Base-by-base conservation (phyloP, 2,797 vertebrate species). In the Neopelma chrysocephalum region DNA sequence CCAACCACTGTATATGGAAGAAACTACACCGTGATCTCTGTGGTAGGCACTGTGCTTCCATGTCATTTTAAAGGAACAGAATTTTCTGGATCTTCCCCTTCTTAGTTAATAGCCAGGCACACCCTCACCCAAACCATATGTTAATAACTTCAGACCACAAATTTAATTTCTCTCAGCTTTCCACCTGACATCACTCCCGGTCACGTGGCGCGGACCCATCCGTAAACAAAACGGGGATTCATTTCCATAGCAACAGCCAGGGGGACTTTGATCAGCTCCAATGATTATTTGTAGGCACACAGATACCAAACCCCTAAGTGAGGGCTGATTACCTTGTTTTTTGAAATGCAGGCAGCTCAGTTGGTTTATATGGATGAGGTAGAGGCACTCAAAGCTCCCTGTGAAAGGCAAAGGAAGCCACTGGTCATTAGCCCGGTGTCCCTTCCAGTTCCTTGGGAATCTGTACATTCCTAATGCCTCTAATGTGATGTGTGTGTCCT, bases 251-350 rank as follows among this genome's bases (percentile, higher is more conserved):
- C 95, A 97, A 98, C 98, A 94, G 97, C 82, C 57, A 96, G 95
- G 96, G 97, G 97, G 97, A 97, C 98, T 98, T 97, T 97, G 97
- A 98, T 98, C 97, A 97, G 98, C 97, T 97, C 94, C 97, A 97
- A 96, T 96, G 97, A 97, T 98, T 97, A 98, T 97, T 98, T 97
- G 97, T 97, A 97, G 97, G 96, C 97, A 97, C 87, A 97, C 89
- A 98, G 97, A 97, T 96, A 97, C 84, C 96, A 97, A 97, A 94
- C 96, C 94, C 96, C 91, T 93, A 95, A 96, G 91, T 93, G 91
- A 97, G 92, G 93, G 92, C 93, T 96, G 96, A 96, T 97, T 97
- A 96, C 80, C 51, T 91, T 93, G 51, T 66, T 91, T 84, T 54
- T 10, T 17, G 4, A 29, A 64, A 82, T 12, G 71, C 65, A 95